These are phyloP conservation scores for Grammatotria lemairii DNA, from an alignment of 2,113 vertebrate species.

Conservation along the genomic window DNA sequence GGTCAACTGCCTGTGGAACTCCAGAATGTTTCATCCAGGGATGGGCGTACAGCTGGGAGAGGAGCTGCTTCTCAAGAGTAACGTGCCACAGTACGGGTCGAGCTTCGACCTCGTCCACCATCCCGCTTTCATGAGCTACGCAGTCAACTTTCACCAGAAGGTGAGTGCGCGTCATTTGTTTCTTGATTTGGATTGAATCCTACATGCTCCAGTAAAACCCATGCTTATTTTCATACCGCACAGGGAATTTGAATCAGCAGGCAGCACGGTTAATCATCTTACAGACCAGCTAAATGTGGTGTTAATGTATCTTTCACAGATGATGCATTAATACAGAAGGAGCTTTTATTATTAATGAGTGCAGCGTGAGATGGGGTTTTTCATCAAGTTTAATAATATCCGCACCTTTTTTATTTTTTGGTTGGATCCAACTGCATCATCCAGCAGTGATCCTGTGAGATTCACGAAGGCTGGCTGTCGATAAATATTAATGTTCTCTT, in stretches of 20 bases:
- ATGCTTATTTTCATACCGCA: not conserved
- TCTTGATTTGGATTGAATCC: rapidly evolving
- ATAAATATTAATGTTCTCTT: constrained; percentile 54
- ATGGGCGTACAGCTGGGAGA: constrained; percentile 64
- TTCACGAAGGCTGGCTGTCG: not conserved
- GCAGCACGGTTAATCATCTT: constrained; percentile 28
- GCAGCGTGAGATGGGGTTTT: constrained; percentile 40
- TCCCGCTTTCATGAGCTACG: constrained; percentile 80
- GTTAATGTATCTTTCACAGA: constrained; percentile 61
- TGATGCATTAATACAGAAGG: constrained; percentile 61
- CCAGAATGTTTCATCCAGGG: constrained; percentile 70
- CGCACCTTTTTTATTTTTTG: constrained; percentile 39
- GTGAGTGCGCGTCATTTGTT: constrained; percentile 54
- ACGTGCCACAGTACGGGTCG: constrained; percentile 55
- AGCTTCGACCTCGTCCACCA: constrained; percentile 83
- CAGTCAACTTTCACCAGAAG: constrained; percentile 77
- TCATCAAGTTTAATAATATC: constrained; percentile 68
- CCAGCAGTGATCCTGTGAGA: constrained; percentile 26
- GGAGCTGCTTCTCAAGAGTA: constrained; percentile 66
- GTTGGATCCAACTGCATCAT: constrained; percentile 15
- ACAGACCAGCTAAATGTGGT: constrained; percentile 29
- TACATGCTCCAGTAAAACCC: not conserved
- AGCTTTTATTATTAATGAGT: constrained; percentile 64
- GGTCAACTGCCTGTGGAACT: constrained; percentile 88
- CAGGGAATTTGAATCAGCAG: not conserved